Evolutionary conservation across 1,140 invertebrate genomes (phyloP), one percentile per base, ranked within the genome.

Genomic region (Portunus trituberculatus): DNA sequence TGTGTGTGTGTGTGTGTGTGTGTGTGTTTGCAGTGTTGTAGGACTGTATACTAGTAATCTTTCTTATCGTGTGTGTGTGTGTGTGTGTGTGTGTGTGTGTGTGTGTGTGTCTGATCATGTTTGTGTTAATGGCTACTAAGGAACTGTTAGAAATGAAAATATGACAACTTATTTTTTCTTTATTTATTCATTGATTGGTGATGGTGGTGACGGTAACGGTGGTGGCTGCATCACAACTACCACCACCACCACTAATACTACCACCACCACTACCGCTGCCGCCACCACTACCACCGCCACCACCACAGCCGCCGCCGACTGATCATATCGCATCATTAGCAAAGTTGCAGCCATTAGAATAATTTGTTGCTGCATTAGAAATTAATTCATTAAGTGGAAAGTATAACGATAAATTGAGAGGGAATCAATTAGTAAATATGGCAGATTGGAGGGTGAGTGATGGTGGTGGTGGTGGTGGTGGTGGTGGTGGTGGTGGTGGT

Each of bases 321-420:
- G 25, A 76, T 76, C 6, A 76, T 76, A n/a, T 7, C 25, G 20
- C 67, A 2, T n/a, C 67, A 76, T 76, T 76, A 76, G 67, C 25
- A 76, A 25, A 25, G 67, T n/a, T 20, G 25, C 6, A 20, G 6
- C 67, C 67, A 76, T 76, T 76, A 76, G 67, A 76, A 25, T 76
- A 76, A 76, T 76, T 76, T 76, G 67, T 20, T n/a, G 1, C 67
- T 76, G 67, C 67, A n/a, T 76, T 76, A 76, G 67, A n/a, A 76
- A n/a, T 76, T 76, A 25, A n/a, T 76, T 76, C 67, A 76, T 76
- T 76, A 76, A 76, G 67, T 76, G 67, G 67, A 76, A 59, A 76
- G 67, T n/a, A n/a, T 76, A n/a, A 76, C 67, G 67, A 76, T 76
- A 76, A 76, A 76, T 76, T 76, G n/a, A 25, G 20, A n/a, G 12